phyloP scores from a whole-genome alignment of 2,113 vertebrate species.

The Hyperoodon ampullatus region DNA sequence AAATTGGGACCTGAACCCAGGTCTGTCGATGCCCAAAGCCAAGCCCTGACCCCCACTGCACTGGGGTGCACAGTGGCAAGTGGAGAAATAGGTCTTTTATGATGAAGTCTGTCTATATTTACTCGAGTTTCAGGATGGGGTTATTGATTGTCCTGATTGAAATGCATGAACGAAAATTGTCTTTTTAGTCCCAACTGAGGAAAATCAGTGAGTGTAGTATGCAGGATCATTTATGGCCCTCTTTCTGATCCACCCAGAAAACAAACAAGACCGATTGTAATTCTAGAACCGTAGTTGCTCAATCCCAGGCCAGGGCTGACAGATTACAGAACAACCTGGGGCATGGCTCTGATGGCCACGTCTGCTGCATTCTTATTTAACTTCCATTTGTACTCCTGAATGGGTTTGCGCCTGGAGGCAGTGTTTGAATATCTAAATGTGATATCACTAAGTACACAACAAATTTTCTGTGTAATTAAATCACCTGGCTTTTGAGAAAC shows the following conservation, averaged over 20 bases:
- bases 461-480: constrained; percentile 6
- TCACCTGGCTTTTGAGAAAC: constrained; percentile 13
- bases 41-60: not conserved
- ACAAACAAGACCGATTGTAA: not conserved
- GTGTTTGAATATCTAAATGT: not conserved
- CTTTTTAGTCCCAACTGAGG: not conserved
- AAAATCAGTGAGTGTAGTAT: not conserved
- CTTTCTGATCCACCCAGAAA: constrained; percentile 41
- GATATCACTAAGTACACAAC: not conserved
- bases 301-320: not conserved
- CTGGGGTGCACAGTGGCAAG: no score
- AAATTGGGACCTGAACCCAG: not conserved
- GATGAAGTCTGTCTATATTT: not conserved
- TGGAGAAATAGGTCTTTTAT: not conserved
- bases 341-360: not conserved
- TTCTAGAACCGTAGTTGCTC: constrained; percentile 4
- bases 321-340: not conserved
- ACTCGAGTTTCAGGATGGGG: not conserved
- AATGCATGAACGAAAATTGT: not conserved
- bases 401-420: not conserved
- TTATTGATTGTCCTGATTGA: not conserved
- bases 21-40: not conserved
- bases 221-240: not conserved
- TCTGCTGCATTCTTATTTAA: not conserved
- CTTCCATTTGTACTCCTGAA: not conserved